Base-by-base conservation (phyloP, 1,140 invertebrate species). In the Lanistes nyassanus region DNA sequence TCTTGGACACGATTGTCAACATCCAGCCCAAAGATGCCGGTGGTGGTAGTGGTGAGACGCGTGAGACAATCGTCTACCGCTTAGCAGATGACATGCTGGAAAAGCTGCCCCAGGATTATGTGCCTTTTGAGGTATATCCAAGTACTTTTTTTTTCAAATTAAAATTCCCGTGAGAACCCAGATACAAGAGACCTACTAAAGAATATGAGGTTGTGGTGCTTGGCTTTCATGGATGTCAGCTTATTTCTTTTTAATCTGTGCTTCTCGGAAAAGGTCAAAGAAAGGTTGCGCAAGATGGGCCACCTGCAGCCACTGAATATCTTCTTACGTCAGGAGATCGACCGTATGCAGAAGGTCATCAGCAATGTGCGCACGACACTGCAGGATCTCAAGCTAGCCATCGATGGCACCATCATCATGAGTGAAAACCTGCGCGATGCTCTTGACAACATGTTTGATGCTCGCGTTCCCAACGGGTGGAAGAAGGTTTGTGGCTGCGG, bases 401-500 rank as follows among this genome's bases (percentile, higher is more conserved):
- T 98, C 79, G 97, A 99, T 86, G 97, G 97, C 29, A 98, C 97
- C 0, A 98, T 99, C 78, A 94, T 98, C 9, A 98, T 99, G 97
- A 97, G 95, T 87, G 95, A 96, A 92, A 92, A 86, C 19, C 90
- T 99, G 2, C 91, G 95, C 78, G 94, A 96, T 83, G 95, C 96
- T 1, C 89, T 99, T 6, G 97, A 98, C 86, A 94, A 96, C 5
- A 98, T 98, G 95, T 98, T 97, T 86, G 97, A 98, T 88, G 97
- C 97, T 2, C 91, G 96, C 79, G 95, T 98, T 70, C 97, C 97
- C 0, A 93, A 94, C 76, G 92, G 92, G 72, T 99, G 97, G 97
- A 92, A 93, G 82, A 97, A 96, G 92, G 95, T 95, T 51, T 66
- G 11, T 29, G 55, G 36, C 62, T 65, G 62, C 9, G 7, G 21